Percentiles rank a stretch among this genome's conserved stretches.
Conservation (phyloP, 2,797 vertebrate genomes). For the Peromyscus eremicus region DNA sequence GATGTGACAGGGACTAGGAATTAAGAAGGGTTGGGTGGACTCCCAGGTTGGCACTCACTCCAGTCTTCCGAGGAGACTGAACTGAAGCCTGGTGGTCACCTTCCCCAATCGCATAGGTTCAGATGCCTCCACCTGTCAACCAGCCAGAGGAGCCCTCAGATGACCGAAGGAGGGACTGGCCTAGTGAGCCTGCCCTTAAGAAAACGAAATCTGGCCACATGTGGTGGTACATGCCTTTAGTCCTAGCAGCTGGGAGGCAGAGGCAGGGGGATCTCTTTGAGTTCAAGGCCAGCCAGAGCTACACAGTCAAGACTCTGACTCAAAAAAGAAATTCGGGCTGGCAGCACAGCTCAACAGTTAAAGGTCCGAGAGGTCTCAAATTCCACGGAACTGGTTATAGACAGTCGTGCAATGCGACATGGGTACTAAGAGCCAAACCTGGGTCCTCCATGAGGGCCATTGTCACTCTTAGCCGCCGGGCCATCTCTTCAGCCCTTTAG, state of each 20-base stretch:
- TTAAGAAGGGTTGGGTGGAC: neutral
- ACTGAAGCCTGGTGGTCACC: too few relatives aligned
- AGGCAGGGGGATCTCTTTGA: neutral
- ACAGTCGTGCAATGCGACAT: neutral
- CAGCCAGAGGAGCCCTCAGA: neutral
- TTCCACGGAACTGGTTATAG: neutral
- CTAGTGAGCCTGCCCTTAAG: neutral
- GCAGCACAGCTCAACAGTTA: too few relatives aligned
- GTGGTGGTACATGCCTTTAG: neutral
- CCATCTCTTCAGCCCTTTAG: neutral
- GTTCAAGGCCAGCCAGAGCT: neutral
- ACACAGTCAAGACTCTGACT: neutral
- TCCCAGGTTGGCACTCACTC: neutral
- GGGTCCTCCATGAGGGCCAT: neutral
- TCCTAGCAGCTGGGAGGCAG: neutral
- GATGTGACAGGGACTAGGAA: neutral
- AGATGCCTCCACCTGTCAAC: neutral
- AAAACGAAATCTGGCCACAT: too few relatives aligned
- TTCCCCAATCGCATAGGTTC: neutral
- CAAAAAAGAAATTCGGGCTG: neutral
- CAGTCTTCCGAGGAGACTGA: neutral
- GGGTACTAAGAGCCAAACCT: neutral
- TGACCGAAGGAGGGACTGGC: neutral
- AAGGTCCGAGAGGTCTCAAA: neutral
- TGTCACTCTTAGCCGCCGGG: neutral